Percentiles rank a stretch among this genome's conserved stretches.
Conservation (phyloP, 2,888 invertebrate species). For the Synanthedon tipuliformis region DNA sequence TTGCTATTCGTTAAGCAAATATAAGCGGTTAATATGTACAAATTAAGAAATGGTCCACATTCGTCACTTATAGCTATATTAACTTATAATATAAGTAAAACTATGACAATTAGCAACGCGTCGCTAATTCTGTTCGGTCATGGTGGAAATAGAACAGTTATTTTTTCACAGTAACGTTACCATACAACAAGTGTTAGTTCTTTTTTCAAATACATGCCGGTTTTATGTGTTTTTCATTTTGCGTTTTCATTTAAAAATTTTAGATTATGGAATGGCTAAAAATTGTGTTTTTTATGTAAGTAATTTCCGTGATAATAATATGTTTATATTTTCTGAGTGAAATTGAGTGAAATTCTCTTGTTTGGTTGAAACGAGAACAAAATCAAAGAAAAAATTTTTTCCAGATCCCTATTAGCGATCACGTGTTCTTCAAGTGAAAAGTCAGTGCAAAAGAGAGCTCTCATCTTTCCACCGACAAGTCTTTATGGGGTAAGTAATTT, state of each 20-base stretch:
- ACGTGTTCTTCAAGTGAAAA: constrained; percentile 18
- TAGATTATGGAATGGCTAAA: constrained; percentile 23
- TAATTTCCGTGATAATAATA: not conserved
- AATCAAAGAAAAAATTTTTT: constrained; percentile 8
- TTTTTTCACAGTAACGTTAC: constrained; percentile 1
- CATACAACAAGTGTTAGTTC: not conserved
- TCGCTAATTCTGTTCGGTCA: constrained; percentile 23
- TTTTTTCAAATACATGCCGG: not conserved
- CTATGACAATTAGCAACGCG: constrained; percentile 20
- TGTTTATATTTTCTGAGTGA: too few relatives aligned
- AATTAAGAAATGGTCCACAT: too few relatives aligned
- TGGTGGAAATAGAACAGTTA: constrained; percentile 6
- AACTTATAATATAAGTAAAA: not conserved
- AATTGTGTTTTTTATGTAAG: constrained; percentile 13
- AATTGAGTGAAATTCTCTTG: too few relatives aligned
- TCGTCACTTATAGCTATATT: too few relatives aligned
- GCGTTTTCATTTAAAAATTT: not conserved
- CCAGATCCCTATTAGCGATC: constrained; percentile 6
- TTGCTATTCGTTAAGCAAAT: too few relatives aligned
- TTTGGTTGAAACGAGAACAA: too few relatives aligned
- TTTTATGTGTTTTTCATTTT: not conserved
- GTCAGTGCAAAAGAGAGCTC: constrained; percentile 41
- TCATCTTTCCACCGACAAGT: constrained; percentile 56
- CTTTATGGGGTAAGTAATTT: constrained; percentile 50
- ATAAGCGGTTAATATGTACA: too few relatives aligned